phyloP scores from a whole-genome alignment of 2,797 vertebrate species.

The Aphelocoma californica region DNA sequence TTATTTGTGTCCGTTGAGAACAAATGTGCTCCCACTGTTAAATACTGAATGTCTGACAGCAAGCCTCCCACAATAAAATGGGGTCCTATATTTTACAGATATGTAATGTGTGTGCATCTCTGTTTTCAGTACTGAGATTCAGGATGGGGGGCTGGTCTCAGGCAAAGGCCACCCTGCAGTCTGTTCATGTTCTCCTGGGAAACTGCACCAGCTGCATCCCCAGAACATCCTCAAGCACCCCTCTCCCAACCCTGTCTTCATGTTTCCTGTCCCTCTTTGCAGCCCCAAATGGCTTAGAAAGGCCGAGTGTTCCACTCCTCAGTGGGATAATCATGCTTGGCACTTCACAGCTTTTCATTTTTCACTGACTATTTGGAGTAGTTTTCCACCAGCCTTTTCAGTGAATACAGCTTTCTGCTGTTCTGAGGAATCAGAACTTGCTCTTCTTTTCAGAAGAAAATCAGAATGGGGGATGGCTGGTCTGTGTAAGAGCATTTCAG shows the following conservation, averaged over 20 bases:
- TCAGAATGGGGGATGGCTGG: neutral
- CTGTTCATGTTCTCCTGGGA: neutral
- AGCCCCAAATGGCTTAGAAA: neutral
- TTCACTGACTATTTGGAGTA: neutral
- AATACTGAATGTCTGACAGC: neutral
- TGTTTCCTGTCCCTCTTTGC: neutral
- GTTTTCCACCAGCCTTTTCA: neutral
- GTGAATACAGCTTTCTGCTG: neutral
- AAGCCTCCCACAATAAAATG: neutral
- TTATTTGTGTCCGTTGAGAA: neutral
- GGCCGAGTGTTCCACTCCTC: neutral
- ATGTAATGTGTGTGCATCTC: neutral
- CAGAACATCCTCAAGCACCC: neutral
- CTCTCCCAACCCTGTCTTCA: neutral
- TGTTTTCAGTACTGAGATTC: neutral
- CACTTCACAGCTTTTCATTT: constrained; percentile 4
- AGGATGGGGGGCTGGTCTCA: neutral
- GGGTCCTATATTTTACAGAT: neutral
- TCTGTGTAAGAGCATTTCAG: neutral
- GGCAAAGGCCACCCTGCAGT: neutral
- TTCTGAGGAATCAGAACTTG: neutral
- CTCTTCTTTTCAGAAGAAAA: neutral
- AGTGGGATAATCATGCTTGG: neutral
- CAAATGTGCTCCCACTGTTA: neutral
- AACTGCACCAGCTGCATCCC: neutral